Evolutionary conservation across 2,113 vertebrate species (phyloP).

Genomic region (Sinosuthora webbiana): DNA sequence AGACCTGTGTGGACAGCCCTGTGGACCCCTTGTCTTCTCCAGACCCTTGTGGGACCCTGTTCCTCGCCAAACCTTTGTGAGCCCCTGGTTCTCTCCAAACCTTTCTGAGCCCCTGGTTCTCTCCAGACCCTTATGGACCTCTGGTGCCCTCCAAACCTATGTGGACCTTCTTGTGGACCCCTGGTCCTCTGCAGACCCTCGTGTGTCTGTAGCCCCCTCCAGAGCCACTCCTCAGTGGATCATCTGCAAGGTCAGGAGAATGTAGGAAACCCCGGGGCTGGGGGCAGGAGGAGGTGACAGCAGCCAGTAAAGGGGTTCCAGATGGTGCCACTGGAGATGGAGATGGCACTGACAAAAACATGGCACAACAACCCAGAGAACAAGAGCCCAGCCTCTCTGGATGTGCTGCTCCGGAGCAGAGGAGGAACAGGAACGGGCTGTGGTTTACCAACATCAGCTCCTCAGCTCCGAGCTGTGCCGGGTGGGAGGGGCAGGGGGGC

Average conservation of each 20-base stretch:
- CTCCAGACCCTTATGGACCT: not conserved
- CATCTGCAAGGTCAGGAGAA: not conserved
- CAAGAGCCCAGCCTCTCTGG: fast-evolving
- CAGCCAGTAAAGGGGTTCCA: not conserved
- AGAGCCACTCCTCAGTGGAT: not conserved
- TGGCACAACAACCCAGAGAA: not conserved
- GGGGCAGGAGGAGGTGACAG: conserved; percentile 20
- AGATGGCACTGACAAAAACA: not conserved
- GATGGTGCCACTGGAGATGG: not conserved
- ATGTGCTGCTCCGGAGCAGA: fast-evolving
- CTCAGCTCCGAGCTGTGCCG: fast-evolving
- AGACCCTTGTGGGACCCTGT: fast-evolving
- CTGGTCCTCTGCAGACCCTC: not conserved
- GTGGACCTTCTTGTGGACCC: not conserved
- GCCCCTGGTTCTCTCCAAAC: fast-evolving
- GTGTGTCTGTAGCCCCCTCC: too few relatives aligned
- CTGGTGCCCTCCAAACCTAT: not conserved
- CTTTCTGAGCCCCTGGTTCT: fast-evolving
- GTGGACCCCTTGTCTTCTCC: not conserved
- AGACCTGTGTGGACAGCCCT: not conserved
- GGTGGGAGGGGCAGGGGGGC: not conserved
- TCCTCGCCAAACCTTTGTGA: not conserved
- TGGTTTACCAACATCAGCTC: not conserved
- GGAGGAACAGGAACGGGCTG: not conserved
- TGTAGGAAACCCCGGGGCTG: fast-evolving